A percentile compares a stretch with the other conserved stretches of the same genome.
Conservation (phyloP, 2,113 vertebrate species). For the Thunnus maccoyii region DNA sequence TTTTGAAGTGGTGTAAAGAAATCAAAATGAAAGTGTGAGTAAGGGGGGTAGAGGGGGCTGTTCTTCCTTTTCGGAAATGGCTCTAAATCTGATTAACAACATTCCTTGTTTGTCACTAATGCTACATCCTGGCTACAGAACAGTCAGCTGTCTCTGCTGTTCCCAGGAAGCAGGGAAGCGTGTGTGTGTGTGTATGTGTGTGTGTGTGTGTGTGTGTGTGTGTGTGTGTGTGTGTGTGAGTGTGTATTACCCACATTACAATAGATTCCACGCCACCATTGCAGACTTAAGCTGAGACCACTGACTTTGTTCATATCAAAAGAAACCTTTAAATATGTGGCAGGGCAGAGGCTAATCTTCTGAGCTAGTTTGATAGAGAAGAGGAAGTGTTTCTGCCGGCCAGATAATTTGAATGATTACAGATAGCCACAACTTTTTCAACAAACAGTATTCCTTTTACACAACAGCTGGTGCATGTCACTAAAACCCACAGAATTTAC, state of each 20-base stretch:
- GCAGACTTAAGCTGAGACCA: constrained; percentile 51
- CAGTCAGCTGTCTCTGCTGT: constrained; percentile 68
- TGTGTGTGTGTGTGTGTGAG: background rate
- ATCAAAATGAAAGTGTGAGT: constrained; percentile 58
- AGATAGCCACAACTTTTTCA: constrained; percentile 38
- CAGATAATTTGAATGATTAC: constrained; percentile 61
- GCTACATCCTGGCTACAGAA: constrained; percentile 75
- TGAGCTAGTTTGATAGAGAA: constrained; percentile 40
- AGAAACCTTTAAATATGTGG: constrained; percentile 51
- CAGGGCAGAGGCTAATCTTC: constrained; percentile 52
- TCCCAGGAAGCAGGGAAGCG: constrained; percentile 26
- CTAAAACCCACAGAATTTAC: background rate
- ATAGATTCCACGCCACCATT: constrained; percentile 24
- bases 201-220: too few species aligned
- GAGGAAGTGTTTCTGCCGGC: constrained; percentile 60
- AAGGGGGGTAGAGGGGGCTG: background rate
- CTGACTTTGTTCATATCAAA: constrained; percentile 65
- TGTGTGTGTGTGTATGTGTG: constrained; percentile 3
- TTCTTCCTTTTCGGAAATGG: constrained; percentile 66
- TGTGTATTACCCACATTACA: constrained; percentile 37
- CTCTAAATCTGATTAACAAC: constrained; percentile 77
- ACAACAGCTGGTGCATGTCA: constrained; percentile 6
- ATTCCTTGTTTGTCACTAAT: constrained; percentile 80
- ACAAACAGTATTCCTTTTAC: constrained; percentile 15
- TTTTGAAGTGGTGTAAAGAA: constrained; percentile 62